Base-by-base conservation (phyloP, 2,888 invertebrate genomes). In the Xestia sexstrigata region DNA sequence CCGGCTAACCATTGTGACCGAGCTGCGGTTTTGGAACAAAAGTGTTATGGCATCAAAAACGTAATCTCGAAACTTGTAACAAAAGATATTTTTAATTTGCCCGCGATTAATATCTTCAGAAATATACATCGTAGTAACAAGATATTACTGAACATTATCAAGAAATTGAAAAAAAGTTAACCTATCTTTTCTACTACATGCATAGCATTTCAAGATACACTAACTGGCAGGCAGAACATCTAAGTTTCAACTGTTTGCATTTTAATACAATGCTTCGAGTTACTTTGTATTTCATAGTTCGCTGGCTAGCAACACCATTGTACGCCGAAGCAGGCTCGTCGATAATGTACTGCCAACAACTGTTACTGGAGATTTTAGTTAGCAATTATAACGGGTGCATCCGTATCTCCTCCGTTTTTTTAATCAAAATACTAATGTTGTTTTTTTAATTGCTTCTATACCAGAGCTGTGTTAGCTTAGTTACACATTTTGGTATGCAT, bases 211-310 rank as follows among this genome's bases (percentile, higher is more conserved):
- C 35, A 47, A 35, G 13, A 15, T 35, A 35, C 20, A 47, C 15
- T 35, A 39, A 47, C 39, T 26, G 35, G 17, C 13, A 35, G 8
- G 23, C 75, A 47, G 23, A 2, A 17, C n/a, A 20, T 13, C 20
- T 76, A 7, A 35, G 1, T 45, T 30, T 70, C 15, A 35, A 13
- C 35, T n/a, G n/a, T n/a, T 26, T 39, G 1, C 15, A 15, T 15
- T 23, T 9, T 23, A n/a, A n/a, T 30, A 52, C 15, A 52, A 23
- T n/a, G 23, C 23, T 23, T 2, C 49, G 49, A 60, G 58, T 45
- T 35, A 58, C n/a, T 77, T 84, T 35, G 35, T 47, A 45, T 55
- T 84, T 81, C 68, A 71, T 63, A 30, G 42, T 49, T 71, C 62
- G 45, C 72, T 77, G 81, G 47, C 45, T 75, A 70, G 15, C 35